These are phyloP conservation scores for Drosophila differens DNA, from an alignment of 2,888 invertebrate species.

Conservation along the genomic window DNA sequence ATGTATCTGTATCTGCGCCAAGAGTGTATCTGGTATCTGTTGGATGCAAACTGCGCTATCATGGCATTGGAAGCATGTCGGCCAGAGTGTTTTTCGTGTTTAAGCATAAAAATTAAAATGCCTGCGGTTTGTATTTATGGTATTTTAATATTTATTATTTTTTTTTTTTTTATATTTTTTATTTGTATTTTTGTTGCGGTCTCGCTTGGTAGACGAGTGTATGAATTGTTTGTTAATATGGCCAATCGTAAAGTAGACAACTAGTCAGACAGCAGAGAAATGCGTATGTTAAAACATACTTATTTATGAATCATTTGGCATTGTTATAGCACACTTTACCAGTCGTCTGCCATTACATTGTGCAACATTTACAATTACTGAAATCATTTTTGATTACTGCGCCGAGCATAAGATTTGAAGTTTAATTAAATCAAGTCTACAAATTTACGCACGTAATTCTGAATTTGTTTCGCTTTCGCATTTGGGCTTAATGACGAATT, in stretches of 20 bases:
- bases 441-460: background rate
- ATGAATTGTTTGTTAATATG: slow-evolving; percentile 63
- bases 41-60: slow-evolving; percentile 53
- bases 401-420: background rate
- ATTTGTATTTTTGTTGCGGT: slow-evolving; percentile 18
- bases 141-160: slow-evolving; percentile 14
- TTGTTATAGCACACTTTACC: slow-evolving; percentile 56
- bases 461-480: background rate
- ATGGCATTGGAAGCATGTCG: slow-evolving; percentile 41
- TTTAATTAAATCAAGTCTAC: background rate
- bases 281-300: slow-evolving; percentile 7
- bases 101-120: slow-evolving; percentile 66
- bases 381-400: slow-evolving; percentile 47
- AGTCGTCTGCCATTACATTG: slow-evolving; percentile 40
- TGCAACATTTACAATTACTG: slow-evolving; percentile 39
- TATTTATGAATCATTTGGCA: slow-evolving; percentile 47
- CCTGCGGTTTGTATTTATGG: slow-evolving; percentile 59
- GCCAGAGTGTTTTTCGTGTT: slow-evolving; percentile 54
- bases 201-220: slow-evolving; percentile 57
- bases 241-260: slow-evolving; percentile 63
- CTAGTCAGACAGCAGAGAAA: slow-evolving; percentile 1
- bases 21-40: slow-evolving; percentile 66
- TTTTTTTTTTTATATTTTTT: background rate
- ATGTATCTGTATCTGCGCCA: slow-evolving; percentile 12
- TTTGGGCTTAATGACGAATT: background rate